phyloP scores from a whole-genome alignment of 2,888 invertebrate species.

The Prenolepis imparis region DNA sequence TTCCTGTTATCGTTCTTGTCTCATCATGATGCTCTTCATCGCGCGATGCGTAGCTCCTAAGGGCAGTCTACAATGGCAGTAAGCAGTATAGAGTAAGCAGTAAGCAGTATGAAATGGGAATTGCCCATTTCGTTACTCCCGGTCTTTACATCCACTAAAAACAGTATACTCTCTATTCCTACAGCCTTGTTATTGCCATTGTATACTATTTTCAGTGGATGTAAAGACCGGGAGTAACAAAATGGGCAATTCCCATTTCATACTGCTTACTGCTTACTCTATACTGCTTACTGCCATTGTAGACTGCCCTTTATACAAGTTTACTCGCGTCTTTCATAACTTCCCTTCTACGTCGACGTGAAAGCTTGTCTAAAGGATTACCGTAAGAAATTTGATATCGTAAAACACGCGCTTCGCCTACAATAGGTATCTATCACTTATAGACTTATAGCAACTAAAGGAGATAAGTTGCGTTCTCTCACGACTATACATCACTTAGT shows the following conservation, averaged over 20 bases:
- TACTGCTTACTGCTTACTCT: no score
- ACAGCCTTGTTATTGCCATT: no score
- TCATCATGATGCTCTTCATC: background rate
- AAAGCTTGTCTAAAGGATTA: background rate
- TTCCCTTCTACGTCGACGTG: background rate
- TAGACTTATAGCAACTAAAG: conserved; percentile 1
- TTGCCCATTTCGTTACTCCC: no score
- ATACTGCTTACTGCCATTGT: no score
- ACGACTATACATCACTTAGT: background rate
- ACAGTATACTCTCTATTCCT: no score
- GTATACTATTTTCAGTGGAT: no score
- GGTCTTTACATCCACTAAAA: no score
- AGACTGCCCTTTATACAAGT: conserved; percentile 3
- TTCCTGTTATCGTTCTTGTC: conserved; percentile 29
- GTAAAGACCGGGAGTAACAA: no score
- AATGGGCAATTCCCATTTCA: no score
- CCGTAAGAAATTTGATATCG: background rate
- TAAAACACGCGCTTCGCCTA: background rate
- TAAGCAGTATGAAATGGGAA: no score
- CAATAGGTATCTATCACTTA: background rate
- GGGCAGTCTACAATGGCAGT: no score
- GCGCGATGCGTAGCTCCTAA: background rate
- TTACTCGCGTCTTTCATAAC: background rate
- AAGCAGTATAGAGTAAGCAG: no score
- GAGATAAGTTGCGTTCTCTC: conserved; percentile 1